These are phyloP conservation scores for Troides oblongomaculatus DNA, from an alignment of 2,888 invertebrate genomes.

Conservation along the genomic window DNA sequence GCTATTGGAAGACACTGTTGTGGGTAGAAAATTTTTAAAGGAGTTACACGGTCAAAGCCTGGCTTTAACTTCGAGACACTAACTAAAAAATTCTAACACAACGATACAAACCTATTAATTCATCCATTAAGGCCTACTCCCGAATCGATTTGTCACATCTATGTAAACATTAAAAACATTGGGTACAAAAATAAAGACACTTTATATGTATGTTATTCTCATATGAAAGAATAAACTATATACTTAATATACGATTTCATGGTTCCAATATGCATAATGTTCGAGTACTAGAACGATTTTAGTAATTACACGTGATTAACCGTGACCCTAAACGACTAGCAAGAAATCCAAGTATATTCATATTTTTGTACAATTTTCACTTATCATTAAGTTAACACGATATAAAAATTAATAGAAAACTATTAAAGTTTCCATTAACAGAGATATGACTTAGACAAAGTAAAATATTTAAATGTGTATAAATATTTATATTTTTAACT, in stretches of 20 bases:
- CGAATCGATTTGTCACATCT: slow-evolving; percentile 48
- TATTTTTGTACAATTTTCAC: slow-evolving; percentile 75
- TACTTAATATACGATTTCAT: slow-evolving; percentile 42
- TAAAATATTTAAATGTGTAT: slow-evolving; percentile 26
- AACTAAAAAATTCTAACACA: slow-evolving; percentile 24
- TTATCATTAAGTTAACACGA: slow-evolving; percentile 77
- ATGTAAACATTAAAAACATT: slow-evolving; percentile 67
- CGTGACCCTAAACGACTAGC: slow-evolving; percentile 77
- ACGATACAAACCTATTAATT: slow-evolving; percentile 27
- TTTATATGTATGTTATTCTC: slow-evolving; percentile 57
- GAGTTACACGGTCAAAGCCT: slow-evolving; percentile 42
- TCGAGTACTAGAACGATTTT: slow-evolving; percentile 36
- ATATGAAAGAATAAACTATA: slow-evolving; percentile 34
- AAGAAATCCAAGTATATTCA: slow-evolving; percentile 71
- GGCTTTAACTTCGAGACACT: slow-evolving; percentile 31
- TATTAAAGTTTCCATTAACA: slow-evolving; percentile 59
- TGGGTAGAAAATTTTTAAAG: slow-evolving; percentile 41
- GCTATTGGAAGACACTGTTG: slow-evolving; percentile 72
- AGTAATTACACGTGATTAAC: slow-evolving; percentile 51
- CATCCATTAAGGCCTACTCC: slow-evolving; percentile 47
- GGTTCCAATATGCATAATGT: slow-evolving; percentile 38
- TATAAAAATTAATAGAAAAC: slow-evolving; percentile 70
- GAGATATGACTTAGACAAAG: slow-evolving; percentile 75
- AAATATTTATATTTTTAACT: slow-evolving; percentile 43
- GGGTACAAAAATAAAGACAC: slow-evolving; percentile 74